Percentiles rank a stretch among this genome's conserved stretches.
Conservation (phyloP, 1,140 invertebrate species). For the Bilobella aurantiaca region DNA sequence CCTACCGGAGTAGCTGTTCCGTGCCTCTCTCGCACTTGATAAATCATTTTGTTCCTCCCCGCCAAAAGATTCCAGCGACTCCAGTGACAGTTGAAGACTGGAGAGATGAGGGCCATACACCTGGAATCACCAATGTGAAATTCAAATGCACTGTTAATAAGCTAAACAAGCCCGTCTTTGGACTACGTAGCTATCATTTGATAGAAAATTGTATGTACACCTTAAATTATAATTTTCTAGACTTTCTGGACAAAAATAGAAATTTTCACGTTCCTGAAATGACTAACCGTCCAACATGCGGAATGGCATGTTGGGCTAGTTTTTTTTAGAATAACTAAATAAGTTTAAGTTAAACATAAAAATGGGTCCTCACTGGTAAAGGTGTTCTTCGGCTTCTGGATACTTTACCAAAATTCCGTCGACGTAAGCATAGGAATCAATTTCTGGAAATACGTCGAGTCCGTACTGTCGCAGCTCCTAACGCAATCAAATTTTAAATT, state of each 20-base stretch:
- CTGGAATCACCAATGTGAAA: too few relatives aligned
- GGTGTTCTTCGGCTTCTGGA: constrained; percentile 61
- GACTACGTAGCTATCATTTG: too few relatives aligned
- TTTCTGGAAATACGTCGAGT: constrained; percentile 80
- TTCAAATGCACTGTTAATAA: too few relatives aligned
- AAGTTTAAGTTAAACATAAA: not conserved
- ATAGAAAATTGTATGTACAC: too few relatives aligned
- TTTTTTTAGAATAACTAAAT: not conserved
- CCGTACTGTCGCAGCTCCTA: constrained; percentile 60
- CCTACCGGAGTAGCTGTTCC: constrained; percentile 29
- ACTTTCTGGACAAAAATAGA: too few relatives aligned
- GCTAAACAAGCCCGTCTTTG: too few relatives aligned
- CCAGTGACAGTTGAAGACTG: constrained; percentile 72
- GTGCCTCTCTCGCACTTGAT: constrained; percentile 55
- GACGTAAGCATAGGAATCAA: constrained; percentile 71
- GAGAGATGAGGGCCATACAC: constrained; percentile 66
- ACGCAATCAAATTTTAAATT: constrained; percentile 21
- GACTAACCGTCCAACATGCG: too few relatives aligned
- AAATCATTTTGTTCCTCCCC: constrained; percentile 55
- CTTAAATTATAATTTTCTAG: too few relatives aligned
- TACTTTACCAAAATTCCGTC: constrained; percentile 63
- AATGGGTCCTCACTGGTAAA: constrained; percentile 47
- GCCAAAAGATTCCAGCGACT: constrained; percentile 70
- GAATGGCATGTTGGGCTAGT: too few relatives aligned
- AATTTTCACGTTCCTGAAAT: too few relatives aligned